Evolutionary conservation across 2,113 vertebrate species (phyloP).

Genomic region (Microtus richardsoni): DNA sequence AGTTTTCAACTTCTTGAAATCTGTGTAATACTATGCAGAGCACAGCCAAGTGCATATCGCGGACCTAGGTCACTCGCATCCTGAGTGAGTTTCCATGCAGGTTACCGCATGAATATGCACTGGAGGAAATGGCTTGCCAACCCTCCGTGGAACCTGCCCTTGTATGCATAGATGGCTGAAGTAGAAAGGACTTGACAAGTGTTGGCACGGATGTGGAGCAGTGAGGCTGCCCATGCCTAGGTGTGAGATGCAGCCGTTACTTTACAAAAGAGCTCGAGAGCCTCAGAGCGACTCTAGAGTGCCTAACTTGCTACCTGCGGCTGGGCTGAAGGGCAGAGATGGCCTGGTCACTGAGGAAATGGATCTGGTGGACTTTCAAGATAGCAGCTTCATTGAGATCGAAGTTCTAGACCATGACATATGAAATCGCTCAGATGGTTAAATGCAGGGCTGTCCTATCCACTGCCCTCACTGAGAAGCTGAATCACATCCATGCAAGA

Average conservation of each 20-base stretch:
- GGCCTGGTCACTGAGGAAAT: not conserved
- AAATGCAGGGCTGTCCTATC: not conserved
- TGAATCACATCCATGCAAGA: not conserved
- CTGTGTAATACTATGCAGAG: not conserved
- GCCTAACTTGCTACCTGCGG: not conserved
- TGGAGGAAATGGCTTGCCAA: rapidly evolving
- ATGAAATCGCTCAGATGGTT: not conserved
- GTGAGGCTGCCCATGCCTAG: too few species aligned
- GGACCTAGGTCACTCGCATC: not conserved
- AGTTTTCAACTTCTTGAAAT: not conserved
- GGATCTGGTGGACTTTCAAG: not conserved
- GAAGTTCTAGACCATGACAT: not conserved
- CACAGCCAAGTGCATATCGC: not conserved
- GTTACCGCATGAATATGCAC: not conserved
- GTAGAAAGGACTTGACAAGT: too few species aligned
- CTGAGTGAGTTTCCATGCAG: not conserved
- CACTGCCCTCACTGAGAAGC: not conserved
- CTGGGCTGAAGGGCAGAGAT: not conserved
- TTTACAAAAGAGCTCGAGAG: too few species aligned
- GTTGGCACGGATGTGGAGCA: not conserved
- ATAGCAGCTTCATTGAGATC: not conserved
- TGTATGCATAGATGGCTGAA: too few species aligned
- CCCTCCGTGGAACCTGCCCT: not conserved
- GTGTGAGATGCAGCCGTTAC: not conserved
- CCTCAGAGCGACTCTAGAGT: not conserved